These are phyloP conservation scores for Tetramorium bicarinatum DNA, from an alignment of 2,888 invertebrate species.

Conservation along the genomic window DNA sequence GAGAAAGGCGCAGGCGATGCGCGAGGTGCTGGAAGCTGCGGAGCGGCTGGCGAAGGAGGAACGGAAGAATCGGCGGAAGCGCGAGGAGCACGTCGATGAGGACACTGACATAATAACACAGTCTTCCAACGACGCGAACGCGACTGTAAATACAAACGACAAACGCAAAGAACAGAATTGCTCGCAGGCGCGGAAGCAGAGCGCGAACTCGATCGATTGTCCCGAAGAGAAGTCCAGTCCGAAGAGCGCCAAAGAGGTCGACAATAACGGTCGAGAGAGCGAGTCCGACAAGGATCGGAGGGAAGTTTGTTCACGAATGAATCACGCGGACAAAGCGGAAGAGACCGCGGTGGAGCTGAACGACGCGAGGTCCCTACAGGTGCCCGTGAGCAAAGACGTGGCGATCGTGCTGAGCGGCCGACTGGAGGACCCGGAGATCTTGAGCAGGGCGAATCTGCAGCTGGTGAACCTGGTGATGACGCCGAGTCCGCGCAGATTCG, in stretches of 20 bases:
- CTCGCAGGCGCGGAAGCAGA: conserved; percentile 8
- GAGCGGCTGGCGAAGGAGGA: conserved; percentile 90
- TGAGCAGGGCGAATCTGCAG: conserved; percentile 79
- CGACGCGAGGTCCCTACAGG: conserved; percentile 64
- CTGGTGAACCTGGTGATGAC: conserved; percentile 82
- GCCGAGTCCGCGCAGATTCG: conserved; percentile 73
- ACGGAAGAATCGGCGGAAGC: conserved; percentile 84
- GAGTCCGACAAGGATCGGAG: conserved; percentile 15
- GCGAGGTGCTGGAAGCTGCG: conserved; percentile 92
- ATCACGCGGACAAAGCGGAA: conserved; percentile 16
- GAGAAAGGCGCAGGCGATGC: conserved; percentile 91
- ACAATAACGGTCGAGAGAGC: conserved; percentile 9
- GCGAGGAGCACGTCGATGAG: conserved; percentile 60
- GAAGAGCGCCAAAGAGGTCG: conserved; percentile 26
- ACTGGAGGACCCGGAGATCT: conserved; percentile 81
- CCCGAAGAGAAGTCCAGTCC: not conserved
- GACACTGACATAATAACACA: not conserved
- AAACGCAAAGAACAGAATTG: conserved; percentile 25
- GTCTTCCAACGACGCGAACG: conserved; percentile 40
- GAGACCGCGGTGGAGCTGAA: conserved; percentile 29
- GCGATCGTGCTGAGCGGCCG: conserved; percentile 83
- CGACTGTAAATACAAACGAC: not conserved
- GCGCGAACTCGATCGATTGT: not conserved
- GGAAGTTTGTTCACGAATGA: not conserved
- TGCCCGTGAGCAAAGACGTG: conserved; percentile 83